These are phyloP conservation scores for Limulus polyphemus DNA, from an alignment of 2,888 invertebrate genomes.

Conservation along the genomic window DNA sequence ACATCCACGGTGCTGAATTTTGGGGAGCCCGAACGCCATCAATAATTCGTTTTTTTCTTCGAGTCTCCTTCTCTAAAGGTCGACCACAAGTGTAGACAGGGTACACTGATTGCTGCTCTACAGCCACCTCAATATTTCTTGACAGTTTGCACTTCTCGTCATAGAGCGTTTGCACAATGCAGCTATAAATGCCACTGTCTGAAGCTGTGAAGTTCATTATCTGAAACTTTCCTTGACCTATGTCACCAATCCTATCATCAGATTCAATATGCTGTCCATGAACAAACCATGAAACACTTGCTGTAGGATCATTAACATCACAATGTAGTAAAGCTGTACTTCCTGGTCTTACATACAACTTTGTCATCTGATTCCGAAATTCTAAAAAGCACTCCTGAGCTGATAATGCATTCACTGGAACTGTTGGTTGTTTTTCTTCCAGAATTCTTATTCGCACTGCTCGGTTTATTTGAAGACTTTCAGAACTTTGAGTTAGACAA, in stretches of 20 bases:
- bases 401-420: neutral
- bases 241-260: neutral
- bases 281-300: conserved; percentile 10
- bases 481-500: conserved; percentile 8
- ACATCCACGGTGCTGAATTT: conserved; percentile 20
- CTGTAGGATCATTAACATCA: conserved; percentile 5
- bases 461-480: conserved; percentile 5
- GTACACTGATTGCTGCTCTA: neutral
- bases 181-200: conserved; percentile 9
- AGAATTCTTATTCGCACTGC: conserved; percentile 6
- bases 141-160: conserved; percentile 1
- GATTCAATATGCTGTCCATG: conserved; percentile 3
- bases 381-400: conserved; percentile 3
- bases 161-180: conserved; percentile 5
- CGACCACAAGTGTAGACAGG: conserved; percentile 10
- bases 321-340: conserved; percentile 9
- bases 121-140: conserved; percentile 9
- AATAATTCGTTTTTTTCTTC: conserved; percentile 14
- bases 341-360: conserved; percentile 2
- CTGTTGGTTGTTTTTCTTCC: neutral
- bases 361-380: conserved; percentile 9
- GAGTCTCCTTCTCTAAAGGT: conserved; percentile 4
- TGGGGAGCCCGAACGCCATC: conserved; percentile 17
- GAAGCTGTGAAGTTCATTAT: neutral
- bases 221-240: neutral